Percentiles rank a stretch among this genome's conserved stretches.
These are phyloP conservation scores for Triops longicaudatus DNA, from an alignment of 1,140 invertebrate genomes.

Conservation along the genomic window DNA sequence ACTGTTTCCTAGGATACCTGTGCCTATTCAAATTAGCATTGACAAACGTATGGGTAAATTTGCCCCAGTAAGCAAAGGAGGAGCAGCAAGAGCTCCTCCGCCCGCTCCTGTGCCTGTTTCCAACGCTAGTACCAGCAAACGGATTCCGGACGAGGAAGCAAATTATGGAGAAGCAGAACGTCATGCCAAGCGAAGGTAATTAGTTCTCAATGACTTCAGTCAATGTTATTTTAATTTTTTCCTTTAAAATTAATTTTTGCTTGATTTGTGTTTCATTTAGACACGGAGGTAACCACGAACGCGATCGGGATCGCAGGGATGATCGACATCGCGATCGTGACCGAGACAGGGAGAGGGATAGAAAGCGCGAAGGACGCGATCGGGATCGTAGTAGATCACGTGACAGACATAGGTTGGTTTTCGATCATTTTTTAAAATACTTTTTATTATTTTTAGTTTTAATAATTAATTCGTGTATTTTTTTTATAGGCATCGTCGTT, in stretches of 20 bases:
- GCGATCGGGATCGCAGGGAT: constrained; percentile 27
- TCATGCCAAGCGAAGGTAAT: constrained; percentile 7
- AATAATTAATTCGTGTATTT: neutral
- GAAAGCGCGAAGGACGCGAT: constrained; percentile 29
- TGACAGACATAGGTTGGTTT: neutral
- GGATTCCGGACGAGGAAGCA: constrained; percentile 24
- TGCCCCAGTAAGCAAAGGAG: neutral
- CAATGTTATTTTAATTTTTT: constrained; percentile 4
- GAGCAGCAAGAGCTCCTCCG: constrained; percentile 4
- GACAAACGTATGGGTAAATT: neutral
- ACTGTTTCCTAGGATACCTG: constrained; percentile 96
- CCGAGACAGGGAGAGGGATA: constrained; percentile 31
- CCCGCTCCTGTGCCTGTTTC: neutral
- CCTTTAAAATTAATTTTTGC: too few relatives aligned
- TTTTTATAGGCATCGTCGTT: neutral
- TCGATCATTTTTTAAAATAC: too few relatives aligned
- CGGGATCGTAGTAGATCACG: neutral
- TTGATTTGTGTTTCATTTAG: too few relatives aligned
- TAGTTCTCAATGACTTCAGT: constrained; percentile 14
- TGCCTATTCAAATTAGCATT: constrained; percentile 78
- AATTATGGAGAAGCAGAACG: constrained; percentile 22
- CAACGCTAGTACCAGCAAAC: constrained; percentile 14
- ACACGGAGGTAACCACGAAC: constrained; percentile 28
- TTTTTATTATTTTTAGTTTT: too few relatives aligned
- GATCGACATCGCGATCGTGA: constrained; percentile 37